phyloP scores from a whole-genome alignment of 2,113 vertebrate genomes.

The Lophotis ruficrista region DNA sequence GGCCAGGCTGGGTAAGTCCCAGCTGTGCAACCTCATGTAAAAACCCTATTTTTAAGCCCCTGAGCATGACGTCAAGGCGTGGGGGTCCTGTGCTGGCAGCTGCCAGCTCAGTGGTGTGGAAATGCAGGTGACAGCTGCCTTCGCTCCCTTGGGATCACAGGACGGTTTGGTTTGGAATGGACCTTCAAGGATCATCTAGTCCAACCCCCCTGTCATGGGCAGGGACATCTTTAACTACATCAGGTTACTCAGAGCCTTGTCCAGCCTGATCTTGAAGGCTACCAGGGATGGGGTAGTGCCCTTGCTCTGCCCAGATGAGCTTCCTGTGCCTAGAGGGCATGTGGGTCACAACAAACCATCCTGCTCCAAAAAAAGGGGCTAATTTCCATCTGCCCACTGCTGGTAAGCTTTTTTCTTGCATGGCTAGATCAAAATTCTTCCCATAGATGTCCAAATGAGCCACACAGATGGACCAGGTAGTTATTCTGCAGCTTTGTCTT shows the following conservation, averaged over 20 bases:
- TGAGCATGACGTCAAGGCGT: background rate
- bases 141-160: background rate
- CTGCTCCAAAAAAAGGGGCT: background rate
- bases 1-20: background rate
- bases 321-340: background rate
- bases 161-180: background rate
- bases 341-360: background rate
- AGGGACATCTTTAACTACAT: background rate
- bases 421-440: background rate
- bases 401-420: background rate
- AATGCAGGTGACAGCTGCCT: background rate
- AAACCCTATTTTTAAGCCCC: background rate
- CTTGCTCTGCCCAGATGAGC: background rate
- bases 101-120: accelerated
- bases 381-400: background rate
- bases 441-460: background rate
- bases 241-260: background rate
- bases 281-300: background rate
- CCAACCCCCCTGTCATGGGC: background rate
- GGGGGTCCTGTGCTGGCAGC: background rate
- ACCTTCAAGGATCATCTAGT: background rate
- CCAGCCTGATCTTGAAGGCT: background rate
- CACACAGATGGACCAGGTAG: background rate
- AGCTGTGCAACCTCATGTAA: background rate
- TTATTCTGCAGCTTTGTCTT: background rate